phyloP scores from a whole-genome alignment of 2,888 invertebrate genomes.

The Dryocosmus kuriphilus region DNA sequence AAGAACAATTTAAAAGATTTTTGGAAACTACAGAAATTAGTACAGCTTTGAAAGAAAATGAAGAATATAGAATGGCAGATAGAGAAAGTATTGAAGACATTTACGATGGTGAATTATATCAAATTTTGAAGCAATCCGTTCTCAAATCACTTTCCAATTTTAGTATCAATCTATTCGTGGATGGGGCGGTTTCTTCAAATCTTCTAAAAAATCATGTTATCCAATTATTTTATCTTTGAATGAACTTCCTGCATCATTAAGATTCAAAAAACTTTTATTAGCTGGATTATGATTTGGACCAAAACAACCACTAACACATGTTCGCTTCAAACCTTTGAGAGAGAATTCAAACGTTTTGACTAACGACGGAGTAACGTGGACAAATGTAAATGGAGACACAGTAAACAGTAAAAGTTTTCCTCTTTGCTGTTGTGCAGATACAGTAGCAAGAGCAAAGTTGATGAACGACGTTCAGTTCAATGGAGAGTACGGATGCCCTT shows the following conservation, averaged over 20 bases:
- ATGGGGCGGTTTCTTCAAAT: slow-evolving; percentile 21
- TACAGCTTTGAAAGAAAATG: not conserved
- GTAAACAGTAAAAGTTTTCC: slow-evolving; percentile 32
- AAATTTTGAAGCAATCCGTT: too few species aligned
- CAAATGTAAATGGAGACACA: not conserved
- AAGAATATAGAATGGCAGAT: not conserved
- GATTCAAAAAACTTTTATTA: slow-evolving; percentile 31
- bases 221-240: slow-evolving; percentile 37
- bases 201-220: slow-evolving; percentile 39
- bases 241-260: slow-evolving; percentile 38
- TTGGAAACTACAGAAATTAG: slow-evolving; percentile 13
- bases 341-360: too few species aligned
- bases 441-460: slow-evolving; percentile 39
- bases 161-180: too few species aligned
- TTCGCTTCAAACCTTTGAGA: too few species aligned
- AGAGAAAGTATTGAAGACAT: too few species aligned
- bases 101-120: too few species aligned
- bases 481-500: slow-evolving; percentile 39
- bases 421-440: slow-evolving; percentile 33
- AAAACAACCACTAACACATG: slow-evolving; percentile 12
- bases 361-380: too few species aligned
- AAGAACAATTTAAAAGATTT: slow-evolving; percentile 23
- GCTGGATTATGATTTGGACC: slow-evolving; percentile 40
- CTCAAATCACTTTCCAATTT: too few species aligned
- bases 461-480: slow-evolving; percentile 41